These are phyloP conservation scores for Champsocephalus gunnari DNA, from an alignment of 2,797 vertebrate genomes.

Conservation along the genomic window DNA sequence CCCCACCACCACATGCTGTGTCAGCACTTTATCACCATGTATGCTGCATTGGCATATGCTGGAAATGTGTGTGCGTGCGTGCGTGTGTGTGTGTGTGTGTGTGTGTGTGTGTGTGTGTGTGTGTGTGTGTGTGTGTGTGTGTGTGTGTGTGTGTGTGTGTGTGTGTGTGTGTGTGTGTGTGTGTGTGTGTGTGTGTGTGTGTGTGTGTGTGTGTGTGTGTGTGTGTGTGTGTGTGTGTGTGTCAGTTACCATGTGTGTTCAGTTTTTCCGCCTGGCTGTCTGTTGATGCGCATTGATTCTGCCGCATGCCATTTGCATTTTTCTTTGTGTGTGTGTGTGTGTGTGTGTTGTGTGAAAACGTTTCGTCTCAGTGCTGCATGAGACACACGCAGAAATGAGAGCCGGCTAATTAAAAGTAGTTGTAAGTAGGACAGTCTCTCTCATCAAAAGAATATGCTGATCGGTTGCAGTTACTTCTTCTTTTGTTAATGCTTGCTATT, in stretches of 20 bases:
- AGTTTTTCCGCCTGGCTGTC: slow-evolving; percentile 22
- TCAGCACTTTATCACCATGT: slow-evolving; percentile 62
- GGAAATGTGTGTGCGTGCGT: slow-evolving; percentile 10
- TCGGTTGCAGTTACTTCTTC: slow-evolving; percentile 7
- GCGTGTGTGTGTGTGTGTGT: background rate
- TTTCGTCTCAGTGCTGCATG: slow-evolving; percentile 1
- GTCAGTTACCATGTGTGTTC: slow-evolving; percentile 29
- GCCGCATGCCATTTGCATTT: slow-evolving; percentile 50
- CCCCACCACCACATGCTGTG: slow-evolving; percentile 33
- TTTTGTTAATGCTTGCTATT: background rate
- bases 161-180: background rate
- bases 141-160: slow-evolving; percentile 15
- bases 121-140: slow-evolving; percentile 17
- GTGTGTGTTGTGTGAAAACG: slow-evolving; percentile 13
- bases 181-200: too few species aligned
- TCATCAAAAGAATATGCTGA: slow-evolving; percentile 41
- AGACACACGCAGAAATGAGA: slow-evolving; percentile 36
- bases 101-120: background rate
- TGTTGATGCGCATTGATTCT: slow-evolving; percentile 55
- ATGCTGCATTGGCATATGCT: slow-evolving; percentile 57
- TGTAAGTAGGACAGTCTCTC: slow-evolving; percentile 50
- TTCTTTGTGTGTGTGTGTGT: slow-evolving; percentile 19
- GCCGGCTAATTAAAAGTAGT: slow-evolving; percentile 44
- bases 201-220: slow-evolving; percentile 18
- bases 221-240: slow-evolving; percentile 14